phyloP scores from a whole-genome alignment of 1,140 invertebrate species.

The Pemphigus obesinymphae region DNA sequence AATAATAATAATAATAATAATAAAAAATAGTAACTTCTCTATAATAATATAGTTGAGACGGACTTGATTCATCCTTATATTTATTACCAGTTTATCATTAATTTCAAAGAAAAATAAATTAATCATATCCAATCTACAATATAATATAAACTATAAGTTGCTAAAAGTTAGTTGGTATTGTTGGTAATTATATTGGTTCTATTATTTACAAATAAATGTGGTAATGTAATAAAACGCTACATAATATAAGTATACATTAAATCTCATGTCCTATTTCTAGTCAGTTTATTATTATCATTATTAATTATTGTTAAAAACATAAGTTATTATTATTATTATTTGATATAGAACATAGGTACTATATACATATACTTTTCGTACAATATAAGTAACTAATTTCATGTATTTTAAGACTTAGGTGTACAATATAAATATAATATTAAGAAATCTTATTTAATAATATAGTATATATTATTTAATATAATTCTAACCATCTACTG shows the following conservation, averaged over 20 bases:
- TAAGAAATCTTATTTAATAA: not conserved
- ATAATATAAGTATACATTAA: not conserved
- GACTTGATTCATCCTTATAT: slow-evolving; percentile 8
- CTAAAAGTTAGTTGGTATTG: slow-evolving; percentile 19
- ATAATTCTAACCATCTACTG: not conserved
- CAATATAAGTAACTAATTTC: not conserved
- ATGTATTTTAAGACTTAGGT: no score
- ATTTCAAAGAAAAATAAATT: not conserved
- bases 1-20: no score
- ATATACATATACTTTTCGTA: not conserved
- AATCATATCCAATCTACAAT: not conserved
- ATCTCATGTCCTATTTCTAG: not conserved
- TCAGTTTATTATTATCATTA: slow-evolving; percentile 1
- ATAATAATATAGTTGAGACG: not conserved
- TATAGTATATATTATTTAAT: not conserved
- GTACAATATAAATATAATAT: not conserved
- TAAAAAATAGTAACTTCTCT: not conserved
- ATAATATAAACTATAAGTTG: no score
- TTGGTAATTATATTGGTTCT: no score
- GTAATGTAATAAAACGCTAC: not conserved
- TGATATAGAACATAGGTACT: not conserved
- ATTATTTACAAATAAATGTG: slow-evolving; percentile 11
- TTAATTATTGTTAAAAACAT: not conserved
- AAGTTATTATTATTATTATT: not conserved
- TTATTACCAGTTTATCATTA: not conserved